These are phyloP conservation scores for Rafetus swinhoei DNA, from an alignment of 2,113 vertebrate genomes.

Conservation along the genomic window DNA sequence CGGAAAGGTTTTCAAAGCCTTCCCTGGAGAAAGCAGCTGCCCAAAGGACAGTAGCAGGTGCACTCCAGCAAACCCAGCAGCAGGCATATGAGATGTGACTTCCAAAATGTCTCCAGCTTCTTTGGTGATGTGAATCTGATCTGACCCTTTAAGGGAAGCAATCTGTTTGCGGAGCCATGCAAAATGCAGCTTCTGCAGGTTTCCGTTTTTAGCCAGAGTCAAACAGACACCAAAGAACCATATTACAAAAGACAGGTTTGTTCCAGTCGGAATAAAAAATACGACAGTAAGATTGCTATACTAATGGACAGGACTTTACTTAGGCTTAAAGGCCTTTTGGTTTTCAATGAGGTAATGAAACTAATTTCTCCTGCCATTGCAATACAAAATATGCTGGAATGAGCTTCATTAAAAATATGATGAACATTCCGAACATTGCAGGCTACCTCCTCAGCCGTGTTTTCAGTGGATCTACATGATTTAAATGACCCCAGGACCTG, in stretches of 20 bases:
- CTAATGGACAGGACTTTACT: neutral
- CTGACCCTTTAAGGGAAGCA: neutral
- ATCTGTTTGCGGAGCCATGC: neutral
- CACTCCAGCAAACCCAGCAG: accelerated
- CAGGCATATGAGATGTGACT: neutral
- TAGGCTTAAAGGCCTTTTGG: neutral
- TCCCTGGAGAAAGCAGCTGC: neutral
- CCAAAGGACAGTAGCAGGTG: neutral
- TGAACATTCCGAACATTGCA: accelerated
- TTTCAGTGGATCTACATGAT: neutral
- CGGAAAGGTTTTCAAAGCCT: neutral
- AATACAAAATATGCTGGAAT: accelerated
- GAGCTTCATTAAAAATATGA: neutral
- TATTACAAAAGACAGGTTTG: accelerated
- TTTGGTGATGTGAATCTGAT: neutral
- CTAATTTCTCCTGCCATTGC: neutral
- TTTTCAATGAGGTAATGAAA: neutral
- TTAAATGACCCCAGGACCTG: neutral
- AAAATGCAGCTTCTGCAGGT: neutral
- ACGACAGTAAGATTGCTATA: neutral
- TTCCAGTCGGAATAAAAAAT: neutral
- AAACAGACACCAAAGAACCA: neutral
- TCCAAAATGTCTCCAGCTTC: neutral
- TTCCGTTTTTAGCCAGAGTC: neutral
- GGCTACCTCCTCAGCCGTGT: neutral